Evolutionary conservation across 2,888 invertebrate species (phyloP), one percentile per base, ranked within the genome.

Genomic region (Pterostichus madidus): DNA sequence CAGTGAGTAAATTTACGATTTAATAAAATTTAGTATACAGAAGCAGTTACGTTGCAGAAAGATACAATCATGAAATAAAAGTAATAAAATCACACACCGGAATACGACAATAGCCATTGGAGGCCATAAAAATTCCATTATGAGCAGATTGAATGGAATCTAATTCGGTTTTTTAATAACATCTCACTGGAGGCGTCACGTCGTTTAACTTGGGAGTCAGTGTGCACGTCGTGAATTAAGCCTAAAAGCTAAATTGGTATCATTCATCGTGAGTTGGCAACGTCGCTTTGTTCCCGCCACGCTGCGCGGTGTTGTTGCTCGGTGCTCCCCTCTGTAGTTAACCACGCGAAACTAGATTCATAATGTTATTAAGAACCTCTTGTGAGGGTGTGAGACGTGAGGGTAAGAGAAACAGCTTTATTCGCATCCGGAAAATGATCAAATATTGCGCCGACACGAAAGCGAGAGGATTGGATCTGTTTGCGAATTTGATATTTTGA

Each of bases 341-440:
- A 82, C 75, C 82, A 35, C 56, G 46, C 44, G 75, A 82, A 82
- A 82, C 82, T 82, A 76, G 82, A 82, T 82, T 82, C 82, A 82
- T 82, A 82, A 82, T 82, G 56, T 76, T 82, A 82, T 82, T 82
- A 82, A 82, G 76, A 80, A 13, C 68, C 46, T 56, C 49, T 10
- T 49, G 24, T 24, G 24, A 24, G 24, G 24, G 24, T 24, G 24
- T 24, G 24, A 24, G 24, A 24, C 3, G 24, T 10, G 13, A 64
- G 59, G 64, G 64, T 35, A 56, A 24, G 61, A 59, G 76, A 59
- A 82, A 68, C 53, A 68, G 68, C 59, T 71, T 68, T 75, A 81
- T 75, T 81, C 75, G 49, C 46, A 76, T 59, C 82, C 64, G 82
- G 82, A 75, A 76, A 82, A 82, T 82, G 32, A 82, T 82, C 82